Conservation (phyloP, 2,113 vertebrate species). For the Gambusia affinis region DNA sequence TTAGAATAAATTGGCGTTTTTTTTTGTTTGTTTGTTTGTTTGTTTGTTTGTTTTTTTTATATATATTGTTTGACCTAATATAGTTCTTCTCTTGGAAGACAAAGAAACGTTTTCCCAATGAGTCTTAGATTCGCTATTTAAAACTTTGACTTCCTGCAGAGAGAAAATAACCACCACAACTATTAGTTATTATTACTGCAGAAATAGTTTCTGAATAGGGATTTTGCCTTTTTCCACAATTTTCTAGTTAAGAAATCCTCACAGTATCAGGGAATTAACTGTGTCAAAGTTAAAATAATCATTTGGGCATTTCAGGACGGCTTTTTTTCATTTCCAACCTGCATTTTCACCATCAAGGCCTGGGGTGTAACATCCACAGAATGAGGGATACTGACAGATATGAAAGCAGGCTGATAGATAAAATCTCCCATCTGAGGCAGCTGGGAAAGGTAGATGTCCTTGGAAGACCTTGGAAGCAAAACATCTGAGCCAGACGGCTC, state of each 20-base stretch:
- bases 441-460: constrained; percentile 60
- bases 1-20: too few species aligned
- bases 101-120: not conserved
- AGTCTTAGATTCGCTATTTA: not conserved
- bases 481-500: not conserved
- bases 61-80: not conserved
- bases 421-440: constrained; percentile 52
- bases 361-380: constrained; percentile 44
- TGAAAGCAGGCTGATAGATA: constrained; percentile 34
- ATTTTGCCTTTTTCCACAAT: constrained; percentile 14
- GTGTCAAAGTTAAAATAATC: constrained; percentile 27
- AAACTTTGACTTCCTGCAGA: not conserved
- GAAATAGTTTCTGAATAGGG: constrained; percentile 1
- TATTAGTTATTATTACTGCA: constrained; percentile 5
- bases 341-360: constrained; percentile 49
- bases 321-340: constrained; percentile 39
- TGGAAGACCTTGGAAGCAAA: constrained; percentile 43
- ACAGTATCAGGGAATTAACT: constrained; percentile 25
- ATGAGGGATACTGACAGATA: constrained; percentile 45
- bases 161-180: not conserved
- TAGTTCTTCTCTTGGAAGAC: not conserved
- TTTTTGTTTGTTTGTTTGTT: too few species aligned
- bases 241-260: not conserved
- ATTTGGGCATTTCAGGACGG: constrained; percentile 35
- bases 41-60: too few species aligned